Base-by-base conservation (phyloP, 2,888 invertebrate genomes). In the Teinopalpus imperialis region DNA sequence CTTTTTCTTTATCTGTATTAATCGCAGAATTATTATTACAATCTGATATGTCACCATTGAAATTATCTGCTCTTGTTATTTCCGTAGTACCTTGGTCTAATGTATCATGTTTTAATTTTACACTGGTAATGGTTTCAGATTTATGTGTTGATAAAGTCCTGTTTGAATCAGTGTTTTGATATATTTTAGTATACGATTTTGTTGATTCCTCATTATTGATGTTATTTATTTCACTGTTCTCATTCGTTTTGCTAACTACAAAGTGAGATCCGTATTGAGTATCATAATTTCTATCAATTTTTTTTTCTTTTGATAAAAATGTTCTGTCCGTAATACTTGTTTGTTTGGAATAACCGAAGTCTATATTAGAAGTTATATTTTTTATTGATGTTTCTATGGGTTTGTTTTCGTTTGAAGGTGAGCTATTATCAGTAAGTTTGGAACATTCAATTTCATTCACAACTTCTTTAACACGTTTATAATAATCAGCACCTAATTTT, bases 381-480 rank as follows among this genome's bases (percentile, higher is more conserved):
- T 34, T 4, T 0, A 3, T 20, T 21, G 32, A 18, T 12, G 12
- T 20, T 8, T 29, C 20, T 2, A 3, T 1, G 26, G 3, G 4
- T n/a, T 32, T 18, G 1, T 2, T 16, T 12, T 26, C 16, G 8
- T 8, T 6, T 9, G 14, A 9, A 1, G 2, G 14, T 13, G 30
- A 14, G 9, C 30, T 16, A 30, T 12, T 13, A 3, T 43, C 52
- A 6, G 6, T 8, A 6, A 3, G 1, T 23, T 29, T 43, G 5
- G 3, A 13, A 14, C 14, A 2, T 16, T 23, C 29, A 18, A 29
- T 43, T 6, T 35, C 30, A 23, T 30, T 12, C 2, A 21, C 21
- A 8, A 29, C 32, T 5, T 35, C 29, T 43, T 23, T 35, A 7
- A 29, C 35, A 12, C 10, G 9, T 35, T 29, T 36, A 2, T 36